Evolutionary conservation across 2,113 vertebrate species (phyloP).

Genomic region (Charina bottae): DNA sequence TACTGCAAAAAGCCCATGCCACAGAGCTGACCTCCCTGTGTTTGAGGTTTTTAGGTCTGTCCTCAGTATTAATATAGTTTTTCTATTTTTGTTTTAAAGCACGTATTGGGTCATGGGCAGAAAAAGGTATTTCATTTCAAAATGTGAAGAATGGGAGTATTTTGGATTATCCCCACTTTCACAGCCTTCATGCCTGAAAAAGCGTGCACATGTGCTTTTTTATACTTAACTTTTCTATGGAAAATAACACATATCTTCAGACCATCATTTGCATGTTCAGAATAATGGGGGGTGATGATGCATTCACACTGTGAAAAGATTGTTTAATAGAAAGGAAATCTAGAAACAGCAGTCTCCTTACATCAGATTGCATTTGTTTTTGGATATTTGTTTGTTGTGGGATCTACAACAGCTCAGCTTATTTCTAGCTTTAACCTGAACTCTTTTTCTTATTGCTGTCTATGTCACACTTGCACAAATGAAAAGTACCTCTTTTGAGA

Average conservation of each 20-base stretch:
- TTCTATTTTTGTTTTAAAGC: neutral
- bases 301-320: neutral
- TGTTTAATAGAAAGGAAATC: neutral
- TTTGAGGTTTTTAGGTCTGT: neutral
- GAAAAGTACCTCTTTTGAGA: neutral
- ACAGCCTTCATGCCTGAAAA: neutral
- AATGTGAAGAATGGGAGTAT: neutral
- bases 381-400: neutral
- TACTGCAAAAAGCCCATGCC: constrained; percentile 50
- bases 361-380: neutral
- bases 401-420: neutral
- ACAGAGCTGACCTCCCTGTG: neutral
- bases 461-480: neutral
- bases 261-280: neutral
- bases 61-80: neutral
- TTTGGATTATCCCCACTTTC: neutral
- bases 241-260: neutral
- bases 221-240: neutral
- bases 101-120: neutral
- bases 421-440: neutral
- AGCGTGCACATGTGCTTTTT: neutral
- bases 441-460: too few relatives aligned
- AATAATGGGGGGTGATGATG: neutral
- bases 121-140: neutral
- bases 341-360: neutral